A percentile compares a stretch with the other conserved stretches of the same genome.
Evolutionary conservation across 2,888 invertebrate species (phyloP).

Genomic region (Lutraria lutraria): DNA sequence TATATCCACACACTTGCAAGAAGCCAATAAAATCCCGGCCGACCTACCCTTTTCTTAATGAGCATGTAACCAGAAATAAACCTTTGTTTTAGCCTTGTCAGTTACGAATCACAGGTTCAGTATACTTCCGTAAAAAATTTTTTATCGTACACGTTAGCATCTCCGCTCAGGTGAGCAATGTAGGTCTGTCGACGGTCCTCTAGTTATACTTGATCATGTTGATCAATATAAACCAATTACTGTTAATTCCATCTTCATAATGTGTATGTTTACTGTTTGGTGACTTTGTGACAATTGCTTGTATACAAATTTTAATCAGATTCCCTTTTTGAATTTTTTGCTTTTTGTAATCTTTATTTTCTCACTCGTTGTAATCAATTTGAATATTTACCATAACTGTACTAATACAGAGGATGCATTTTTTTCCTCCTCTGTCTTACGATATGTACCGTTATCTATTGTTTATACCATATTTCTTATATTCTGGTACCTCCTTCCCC

Average conservation of each 20-base stretch:
- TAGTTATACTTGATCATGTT: not conserved
- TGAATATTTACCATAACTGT: constrained; percentile 8
- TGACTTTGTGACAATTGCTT: not conserved
- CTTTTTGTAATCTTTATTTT: not conserved
- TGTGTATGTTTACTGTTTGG: not conserved
- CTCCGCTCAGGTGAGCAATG: not conserved
- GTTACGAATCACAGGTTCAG: too few relatives aligned
- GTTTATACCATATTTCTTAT: constrained; percentile 1
- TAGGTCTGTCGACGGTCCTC: not conserved
- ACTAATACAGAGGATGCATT: not conserved
- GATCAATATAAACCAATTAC: not conserved
- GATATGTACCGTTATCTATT: not conserved
- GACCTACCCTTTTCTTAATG: too few relatives aligned
- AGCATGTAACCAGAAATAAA: too few relatives aligned
- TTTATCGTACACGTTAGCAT: too few relatives aligned
- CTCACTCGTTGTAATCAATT: constrained; percentile 1
- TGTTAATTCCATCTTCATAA: not conserved
- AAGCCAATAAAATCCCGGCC: too few relatives aligned
- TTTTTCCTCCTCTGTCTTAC: not conserved
- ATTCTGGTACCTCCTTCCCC: not conserved
- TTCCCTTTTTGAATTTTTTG: not conserved
- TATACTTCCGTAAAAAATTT: too few relatives aligned
- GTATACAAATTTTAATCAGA: constrained; percentile 19
- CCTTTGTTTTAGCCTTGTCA: too few relatives aligned
- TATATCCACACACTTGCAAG: too few relatives aligned